phyloP scores from a whole-genome alignment of 1,140 invertebrate genomes.

The Lordiphosa collinella region DNA sequence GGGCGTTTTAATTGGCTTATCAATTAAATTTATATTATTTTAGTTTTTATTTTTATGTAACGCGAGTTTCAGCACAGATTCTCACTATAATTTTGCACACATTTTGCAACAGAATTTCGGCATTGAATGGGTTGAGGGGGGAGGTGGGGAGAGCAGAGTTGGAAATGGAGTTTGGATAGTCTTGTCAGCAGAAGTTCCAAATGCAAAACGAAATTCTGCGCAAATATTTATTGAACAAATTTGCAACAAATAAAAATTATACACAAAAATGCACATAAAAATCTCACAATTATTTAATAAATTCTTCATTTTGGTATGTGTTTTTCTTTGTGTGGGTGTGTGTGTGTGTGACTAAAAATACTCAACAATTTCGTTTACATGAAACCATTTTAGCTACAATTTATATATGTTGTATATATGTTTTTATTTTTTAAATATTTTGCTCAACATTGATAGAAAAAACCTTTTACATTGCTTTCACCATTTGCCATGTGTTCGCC shows the following conservation, averaged over 20 bases:
- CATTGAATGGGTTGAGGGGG: neutral
- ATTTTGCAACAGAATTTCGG: slow-evolving; percentile 51
- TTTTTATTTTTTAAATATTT: slow-evolving; percentile 16
- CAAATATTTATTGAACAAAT: slow-evolving; percentile 13
- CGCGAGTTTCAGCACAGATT: slow-evolving; percentile 34
- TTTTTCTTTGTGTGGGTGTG: slow-evolving; percentile 17
- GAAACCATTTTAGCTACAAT: slow-evolving; percentile 77
- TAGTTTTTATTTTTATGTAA: neutral
- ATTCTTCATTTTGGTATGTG: slow-evolving; percentile 6
- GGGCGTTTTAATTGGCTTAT: slow-evolving; percentile 52
- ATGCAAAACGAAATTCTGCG: slow-evolving; percentile 38
- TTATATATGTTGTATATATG: slow-evolving; percentile 54
- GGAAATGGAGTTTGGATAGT: slow-evolving; percentile 18
- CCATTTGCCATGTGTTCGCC: slow-evolving; percentile 63
- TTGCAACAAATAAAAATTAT: slow-evolving; percentile 1
- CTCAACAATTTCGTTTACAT: slow-evolving; percentile 73
- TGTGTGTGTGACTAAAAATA: slow-evolving; percentile 62
- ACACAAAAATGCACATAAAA: neutral
- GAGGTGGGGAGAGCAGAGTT: neutral
- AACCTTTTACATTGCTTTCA: slow-evolving; percentile 54
- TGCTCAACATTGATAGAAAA: slow-evolving; percentile 47
- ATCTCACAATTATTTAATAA: slow-evolving; percentile 2
- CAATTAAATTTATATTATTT: slow-evolving; percentile 4
- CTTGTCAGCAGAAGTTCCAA: slow-evolving; percentile 65
- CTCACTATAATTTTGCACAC: slow-evolving; percentile 23